These are phyloP conservation scores for Cephonodes hylas DNA, from an alignment of 2,888 invertebrate genomes.

Conservation along the genomic window DNA sequence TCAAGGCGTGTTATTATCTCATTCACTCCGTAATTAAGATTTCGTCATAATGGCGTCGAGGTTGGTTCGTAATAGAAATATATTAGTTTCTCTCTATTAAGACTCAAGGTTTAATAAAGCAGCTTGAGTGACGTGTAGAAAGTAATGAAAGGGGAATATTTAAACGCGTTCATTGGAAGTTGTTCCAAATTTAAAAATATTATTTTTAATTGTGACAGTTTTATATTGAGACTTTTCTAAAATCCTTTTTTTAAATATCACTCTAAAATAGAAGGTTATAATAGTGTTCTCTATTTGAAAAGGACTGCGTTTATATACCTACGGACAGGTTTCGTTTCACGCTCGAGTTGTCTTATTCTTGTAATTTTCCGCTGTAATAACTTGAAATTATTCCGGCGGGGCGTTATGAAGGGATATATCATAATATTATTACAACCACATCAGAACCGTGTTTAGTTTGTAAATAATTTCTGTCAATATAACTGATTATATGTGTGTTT, in stretches of 20 bases:
- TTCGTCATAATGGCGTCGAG: background rate
- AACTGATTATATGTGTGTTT: slow-evolving; percentile 13
- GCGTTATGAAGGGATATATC: slow-evolving; percentile 30
- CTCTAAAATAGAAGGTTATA: slow-evolving; percentile 12
- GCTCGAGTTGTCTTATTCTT: slow-evolving; percentile 34
- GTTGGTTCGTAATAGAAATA: background rate
- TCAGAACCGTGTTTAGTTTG: slow-evolving; percentile 29
- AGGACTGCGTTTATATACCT: slow-evolving; percentile 23
- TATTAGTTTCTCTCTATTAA: background rate
- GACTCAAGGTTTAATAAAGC: background rate
- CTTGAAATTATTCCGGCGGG: slow-evolving; percentile 36
- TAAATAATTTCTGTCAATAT: slow-evolving; percentile 18
- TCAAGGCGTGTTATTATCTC: background rate
- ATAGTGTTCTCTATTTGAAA: slow-evolving; percentile 28
- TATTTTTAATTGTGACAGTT: too few species aligned
- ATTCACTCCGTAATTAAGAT: background rate
- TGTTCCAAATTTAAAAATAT: too few species aligned
- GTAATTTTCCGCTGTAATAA: slow-evolving; percentile 47
- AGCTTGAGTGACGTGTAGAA: too few species aligned
- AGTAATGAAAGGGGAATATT: too few species aligned
- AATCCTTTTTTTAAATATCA: slow-evolving; percentile 11
- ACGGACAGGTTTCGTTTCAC: slow-evolving; percentile 35
- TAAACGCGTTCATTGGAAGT: too few species aligned
- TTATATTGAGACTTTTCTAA: background rate
- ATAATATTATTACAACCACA: slow-evolving; percentile 39